phyloP scores from a whole-genome alignment of 2,888 invertebrate species.

The Brenthis ino region DNA sequence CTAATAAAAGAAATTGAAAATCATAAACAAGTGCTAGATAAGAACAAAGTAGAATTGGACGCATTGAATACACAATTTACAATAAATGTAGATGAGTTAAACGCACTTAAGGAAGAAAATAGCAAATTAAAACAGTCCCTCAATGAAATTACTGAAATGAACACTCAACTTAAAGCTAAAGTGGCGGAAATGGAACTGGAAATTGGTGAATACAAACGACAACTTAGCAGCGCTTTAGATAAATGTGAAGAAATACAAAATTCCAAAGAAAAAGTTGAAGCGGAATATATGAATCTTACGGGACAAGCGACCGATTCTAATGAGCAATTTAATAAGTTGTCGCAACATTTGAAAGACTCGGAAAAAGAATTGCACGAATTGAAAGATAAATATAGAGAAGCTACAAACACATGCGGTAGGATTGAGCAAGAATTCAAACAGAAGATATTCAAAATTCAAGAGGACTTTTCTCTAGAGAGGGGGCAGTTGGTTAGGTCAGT shows the following conservation, averaged over 20 bases:
- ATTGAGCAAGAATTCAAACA: constrained; percentile 76
- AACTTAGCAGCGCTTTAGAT: constrained; percentile 78
- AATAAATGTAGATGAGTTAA: constrained; percentile 68
- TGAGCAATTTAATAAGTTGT: constrained; percentile 80
- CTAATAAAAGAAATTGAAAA: constrained; percentile 75
- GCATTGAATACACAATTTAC: constrained; percentile 73
- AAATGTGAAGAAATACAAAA: constrained; percentile 81
- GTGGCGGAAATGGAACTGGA: constrained; percentile 77
- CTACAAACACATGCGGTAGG: constrained; percentile 68
- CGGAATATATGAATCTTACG: constrained; percentile 82
- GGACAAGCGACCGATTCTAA: constrained; percentile 83
- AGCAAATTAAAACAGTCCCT: constrained; percentile 68
- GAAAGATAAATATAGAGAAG: constrained; percentile 73
- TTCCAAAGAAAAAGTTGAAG: constrained; percentile 82
- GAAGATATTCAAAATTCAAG: constrained; percentile 70
- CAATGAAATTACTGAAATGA: constrained; percentile 65
- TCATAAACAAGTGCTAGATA: constrained; percentile 71
- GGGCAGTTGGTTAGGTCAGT: constrained; percentile 61
- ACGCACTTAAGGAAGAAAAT: constrained; percentile 70
- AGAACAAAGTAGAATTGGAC: constrained; percentile 75
- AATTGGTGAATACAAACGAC: constrained; percentile 82
- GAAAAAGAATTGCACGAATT: constrained; percentile 81
- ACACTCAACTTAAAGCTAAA: constrained; percentile 65
- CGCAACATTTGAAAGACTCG: constrained; percentile 80
- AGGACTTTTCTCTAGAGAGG: constrained; percentile 68